These are phyloP conservation scores for Odontocolon sp. DNA, from an alignment of 2,888 invertebrate genomes.

Conservation along the genomic window DNA sequence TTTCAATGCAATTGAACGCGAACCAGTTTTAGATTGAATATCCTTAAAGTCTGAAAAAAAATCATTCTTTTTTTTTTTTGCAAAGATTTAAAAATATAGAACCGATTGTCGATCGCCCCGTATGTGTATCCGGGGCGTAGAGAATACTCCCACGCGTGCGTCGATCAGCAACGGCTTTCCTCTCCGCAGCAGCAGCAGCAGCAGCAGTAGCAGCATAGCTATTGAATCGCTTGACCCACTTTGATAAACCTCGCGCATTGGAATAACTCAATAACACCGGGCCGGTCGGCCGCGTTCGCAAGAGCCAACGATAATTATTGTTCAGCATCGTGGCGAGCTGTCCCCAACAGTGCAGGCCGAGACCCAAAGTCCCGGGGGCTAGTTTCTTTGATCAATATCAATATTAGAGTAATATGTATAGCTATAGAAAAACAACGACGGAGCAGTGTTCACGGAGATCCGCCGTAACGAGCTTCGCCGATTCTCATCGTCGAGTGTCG, in stretches of 20 bases:
- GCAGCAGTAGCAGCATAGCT: slow-evolving; percentile 65
- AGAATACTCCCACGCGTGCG: slow-evolving; percentile 68
- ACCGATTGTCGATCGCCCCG: slow-evolving; percentile 43
- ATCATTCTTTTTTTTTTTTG: background rate
- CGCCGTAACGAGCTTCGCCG: background rate
- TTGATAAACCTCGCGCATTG: slow-evolving; percentile 79
- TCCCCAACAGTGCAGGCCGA: too few species aligned
- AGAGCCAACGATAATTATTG: slow-evolving; percentile 76
- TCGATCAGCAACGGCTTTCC: slow-evolving; percentile 72
- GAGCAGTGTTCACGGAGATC: too few species aligned
- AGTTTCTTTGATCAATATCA: slow-evolving; percentile 19
- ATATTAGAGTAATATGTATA: slow-evolving; percentile 5
- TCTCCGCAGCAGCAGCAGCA: slow-evolving; percentile 67
- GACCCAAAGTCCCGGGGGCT: background rate
- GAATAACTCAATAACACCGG: slow-evolving; percentile 76
- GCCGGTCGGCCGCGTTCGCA: slow-evolving; percentile 46
- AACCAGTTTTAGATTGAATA: too few species aligned
- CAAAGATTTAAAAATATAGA: slow-evolving; percentile 21
- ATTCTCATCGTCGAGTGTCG: background rate
- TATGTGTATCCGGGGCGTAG: slow-evolving; percentile 66
- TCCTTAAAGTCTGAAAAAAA: too few species aligned
- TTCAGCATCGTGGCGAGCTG: slow-evolving; percentile 67
- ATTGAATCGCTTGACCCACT: slow-evolving; percentile 81
- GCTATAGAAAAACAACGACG: too few species aligned
- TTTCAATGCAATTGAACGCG: too few species aligned